These are phyloP conservation scores for Amblyopsis hoosieri DNA, from an alignment of 2,797 vertebrate species.

Conservation along the genomic window DNA sequence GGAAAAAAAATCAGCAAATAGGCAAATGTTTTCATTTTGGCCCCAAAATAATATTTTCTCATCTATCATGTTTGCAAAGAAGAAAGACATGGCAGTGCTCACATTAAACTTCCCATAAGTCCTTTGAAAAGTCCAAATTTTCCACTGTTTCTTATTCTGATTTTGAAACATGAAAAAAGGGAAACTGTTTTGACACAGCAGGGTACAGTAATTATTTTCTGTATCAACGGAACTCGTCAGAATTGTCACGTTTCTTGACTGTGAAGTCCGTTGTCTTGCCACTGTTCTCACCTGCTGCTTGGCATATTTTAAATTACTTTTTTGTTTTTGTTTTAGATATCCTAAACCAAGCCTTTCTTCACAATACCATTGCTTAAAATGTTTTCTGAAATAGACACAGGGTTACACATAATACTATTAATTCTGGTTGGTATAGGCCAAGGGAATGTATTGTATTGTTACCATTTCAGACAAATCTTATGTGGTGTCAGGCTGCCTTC, in stretches of 20 bases:
- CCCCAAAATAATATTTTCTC: conserved; percentile 12
- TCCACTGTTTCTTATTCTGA: conserved; percentile 50
- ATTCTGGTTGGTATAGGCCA: conserved; percentile 26
- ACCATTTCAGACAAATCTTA: conserved; percentile 26
- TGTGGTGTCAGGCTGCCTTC: conserved; percentile 19
- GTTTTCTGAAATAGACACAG: conserved; percentile 37
- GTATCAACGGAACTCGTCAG: conserved; percentile 65
- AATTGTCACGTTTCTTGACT: conserved; percentile 72
- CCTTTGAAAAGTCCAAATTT: conserved; percentile 27
- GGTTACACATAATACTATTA: conserved; percentile 36
- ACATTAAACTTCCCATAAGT: conserved; percentile 40
- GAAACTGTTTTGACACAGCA: conserved; percentile 63
- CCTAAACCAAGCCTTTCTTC: conserved; percentile 32
- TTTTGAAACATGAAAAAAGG: conserved; percentile 35
- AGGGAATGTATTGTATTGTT: conserved; percentile 20
- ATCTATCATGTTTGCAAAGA: conserved; percentile 18
- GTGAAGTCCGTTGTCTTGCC: conserved; percentile 58
- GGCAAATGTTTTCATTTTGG: not conserved
- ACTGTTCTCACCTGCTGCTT: conserved; percentile 49
- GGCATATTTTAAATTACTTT: conserved; percentile 59
- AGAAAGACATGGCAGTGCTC: conserved; percentile 16
- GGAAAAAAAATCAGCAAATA: not conserved
- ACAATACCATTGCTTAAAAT: conserved; percentile 24
- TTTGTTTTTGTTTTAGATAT: conserved; percentile 34
- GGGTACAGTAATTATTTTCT: conserved; percentile 55